A percentile compares a stretch with the other conserved stretches of the same genome.
Conservation (phyloP, 1,140 invertebrate species). For the Heliconius himera region DNA sequence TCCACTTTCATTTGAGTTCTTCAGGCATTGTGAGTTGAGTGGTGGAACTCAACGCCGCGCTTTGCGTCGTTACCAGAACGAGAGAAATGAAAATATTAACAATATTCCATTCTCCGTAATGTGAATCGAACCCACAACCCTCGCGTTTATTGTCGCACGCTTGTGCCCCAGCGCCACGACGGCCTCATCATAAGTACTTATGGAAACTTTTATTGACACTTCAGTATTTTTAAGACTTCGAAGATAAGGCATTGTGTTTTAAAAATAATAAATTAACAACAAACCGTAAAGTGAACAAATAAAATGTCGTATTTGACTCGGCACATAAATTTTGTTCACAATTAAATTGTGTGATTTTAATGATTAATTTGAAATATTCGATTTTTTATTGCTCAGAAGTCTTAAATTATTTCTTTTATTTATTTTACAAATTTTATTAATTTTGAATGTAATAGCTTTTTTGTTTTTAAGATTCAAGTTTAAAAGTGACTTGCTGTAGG, state of each 20-base stretch:
- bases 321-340: slow-evolving; percentile 27
- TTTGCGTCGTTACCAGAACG: no score
- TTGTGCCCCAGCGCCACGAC: no score
- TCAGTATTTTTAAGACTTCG: neutral
- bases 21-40: no score
- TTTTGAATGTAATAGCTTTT: neutral
- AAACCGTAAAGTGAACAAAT: slow-evolving; percentile 26
- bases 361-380: slow-evolving; percentile 30
- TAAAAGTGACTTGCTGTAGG: no score
- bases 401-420: neutral
- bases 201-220: neutral
- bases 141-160: no score
- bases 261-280: slow-evolving; percentile 36
- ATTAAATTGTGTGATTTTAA: slow-evolving; percentile 32
- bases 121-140: no score
- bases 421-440: neutral
- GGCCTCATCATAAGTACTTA: neutral
- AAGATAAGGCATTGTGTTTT: slow-evolving; percentile 4
- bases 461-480: neutral
- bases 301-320: slow-evolving; percentile 19
- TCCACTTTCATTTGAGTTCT: no score
- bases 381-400: slow-evolving; percentile 10
- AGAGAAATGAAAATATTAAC: no score
- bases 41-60: no score
- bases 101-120: no score